Evolutionary conservation across 2,797 vertebrate genomes (phyloP).

Genomic region (Coregonus suidteri): DNA sequence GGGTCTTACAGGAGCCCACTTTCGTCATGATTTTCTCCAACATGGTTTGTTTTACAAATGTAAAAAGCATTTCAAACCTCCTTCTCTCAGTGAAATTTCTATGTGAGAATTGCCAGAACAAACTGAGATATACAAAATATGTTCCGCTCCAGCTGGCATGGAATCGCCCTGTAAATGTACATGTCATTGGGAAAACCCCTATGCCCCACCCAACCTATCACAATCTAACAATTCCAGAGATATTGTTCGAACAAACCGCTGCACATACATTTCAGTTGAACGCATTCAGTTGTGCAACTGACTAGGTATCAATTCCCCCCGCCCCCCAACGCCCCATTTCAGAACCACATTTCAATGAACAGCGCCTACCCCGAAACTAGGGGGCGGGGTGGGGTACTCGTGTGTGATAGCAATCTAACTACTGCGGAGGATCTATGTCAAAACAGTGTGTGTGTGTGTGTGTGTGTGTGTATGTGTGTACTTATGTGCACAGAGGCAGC

Average conservation of each 20-base stretch:
- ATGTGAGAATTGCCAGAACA: not conserved
- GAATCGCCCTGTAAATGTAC: not conserved
- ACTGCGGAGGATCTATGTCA: not conserved
- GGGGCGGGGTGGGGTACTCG: constrained; percentile 1
- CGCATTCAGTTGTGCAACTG: too few species aligned
- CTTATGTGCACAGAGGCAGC: too few species aligned
- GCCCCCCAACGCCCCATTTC: too few species aligned
- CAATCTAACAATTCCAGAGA: not conserved
- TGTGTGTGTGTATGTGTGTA: too few species aligned
- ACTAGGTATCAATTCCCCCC: not conserved
- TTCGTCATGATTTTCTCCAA: too few species aligned
- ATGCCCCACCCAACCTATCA: not conserved
- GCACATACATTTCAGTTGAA: not conserved
- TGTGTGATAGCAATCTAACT: constrained; percentile 8
- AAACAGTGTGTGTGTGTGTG: not conserved
- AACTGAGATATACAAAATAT: not conserved
- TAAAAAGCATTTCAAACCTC: too few species aligned
- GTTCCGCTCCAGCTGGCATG: too few species aligned
- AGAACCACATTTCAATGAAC: not conserved
- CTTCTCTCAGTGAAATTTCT: not conserved
- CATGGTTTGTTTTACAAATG: too few species aligned
- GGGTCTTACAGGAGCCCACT: too few species aligned
- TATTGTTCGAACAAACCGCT: not conserved
- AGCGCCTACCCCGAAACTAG: not conserved
- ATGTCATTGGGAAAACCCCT: not conserved